Evolutionary conservation across 2,888 invertebrate genomes (phyloP), one percentile per base, ranked within the genome.

Genomic region (Drosophila putrida): DNA sequence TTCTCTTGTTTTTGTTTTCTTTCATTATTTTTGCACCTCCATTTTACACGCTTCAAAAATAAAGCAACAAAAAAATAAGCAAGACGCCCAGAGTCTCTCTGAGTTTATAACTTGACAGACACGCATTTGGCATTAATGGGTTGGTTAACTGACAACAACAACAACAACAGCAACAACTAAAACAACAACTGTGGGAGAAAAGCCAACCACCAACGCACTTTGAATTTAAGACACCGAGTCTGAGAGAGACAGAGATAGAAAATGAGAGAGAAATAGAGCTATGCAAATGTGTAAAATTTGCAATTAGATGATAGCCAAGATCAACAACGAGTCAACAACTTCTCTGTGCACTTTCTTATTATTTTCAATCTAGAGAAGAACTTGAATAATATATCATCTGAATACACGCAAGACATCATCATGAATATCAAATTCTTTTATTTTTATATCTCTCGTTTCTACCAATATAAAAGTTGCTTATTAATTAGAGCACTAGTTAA

Each of bases 121-220:
- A 88, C 88, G 90, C 90, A 90, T 85, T 90, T 89, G 90, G 87
- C 91, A 89, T 86, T 90, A 90, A 90, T 90, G 87, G 90, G 74
- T 84, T 75, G 81, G 53, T 63, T 72, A 75, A 74, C 81, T 70
- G 76, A 76, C 85, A 80, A 74, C 76, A 75, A 66, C 80, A 74
- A 60, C 66, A 66, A 41, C 65, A 75, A 36, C 66, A 50, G 5
- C 38, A 51, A 31, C 31, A 31, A 20, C 20, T 20, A 20, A 5
- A 50, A 36, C 28, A 31, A 50, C 13, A 55, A 54, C 66, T 66
- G 63, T 71, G 60, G 60, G 60, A 75, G 75, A 61, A 66, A 50
- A 64, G 36, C 28, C 55, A 54, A n/a, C 43, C 53, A 39, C 70
- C 11, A 47, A 71, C 69, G 65, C 65, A 65, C 49, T 39, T 31